These are phyloP conservation scores for Neodontobutis hainanensis DNA, from an alignment of 2,113 vertebrate genomes.

Conservation along the genomic window DNA sequence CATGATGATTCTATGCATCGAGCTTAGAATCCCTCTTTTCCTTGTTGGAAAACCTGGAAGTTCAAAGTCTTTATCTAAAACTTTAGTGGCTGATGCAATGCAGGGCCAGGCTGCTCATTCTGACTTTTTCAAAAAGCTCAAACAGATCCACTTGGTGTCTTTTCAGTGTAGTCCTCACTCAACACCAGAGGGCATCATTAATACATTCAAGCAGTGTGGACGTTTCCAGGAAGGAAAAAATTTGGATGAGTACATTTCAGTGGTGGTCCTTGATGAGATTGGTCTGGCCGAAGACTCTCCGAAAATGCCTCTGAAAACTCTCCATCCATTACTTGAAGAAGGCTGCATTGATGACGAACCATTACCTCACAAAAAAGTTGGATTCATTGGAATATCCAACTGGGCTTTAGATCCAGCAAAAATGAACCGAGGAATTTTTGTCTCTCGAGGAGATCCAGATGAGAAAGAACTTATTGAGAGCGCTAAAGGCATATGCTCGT, in stretches of 20 bases:
- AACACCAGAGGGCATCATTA: conserved; percentile 94
- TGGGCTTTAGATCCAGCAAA: conserved; percentile 98
- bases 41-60: conserved; percentile 97
- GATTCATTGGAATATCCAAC: conserved; percentile 96
- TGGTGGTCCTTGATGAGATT: conserved; percentile 96
- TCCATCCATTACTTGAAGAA: conserved; percentile 94
- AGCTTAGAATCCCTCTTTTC: conserved; percentile 94
- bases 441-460: conserved; percentile 89
- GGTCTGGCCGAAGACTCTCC: conserved; percentile 96
- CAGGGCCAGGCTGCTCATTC: conserved; percentile 90
- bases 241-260: conserved; percentile 88
- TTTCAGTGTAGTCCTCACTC: conserved; percentile 98
- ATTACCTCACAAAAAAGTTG: conserved; percentile 91
- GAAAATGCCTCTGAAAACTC: conserved; percentile 94
- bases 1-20: conserved; percentile 97
- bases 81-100: conserved; percentile 94
- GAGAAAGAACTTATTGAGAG: conserved; percentile 86
- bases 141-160: conserved; percentile 93
- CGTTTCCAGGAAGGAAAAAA: conserved; percentile 96
- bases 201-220: conserved; percentile 93
- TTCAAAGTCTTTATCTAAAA: conserved; percentile 97
- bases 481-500: conserved; percentile 90
- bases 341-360: conserved; percentile 94
- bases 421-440: conserved; percentile 97
- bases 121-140: conserved; percentile 86